Evolutionary conservation across 2,888 invertebrate species (phyloP).

Genomic region (Frankliniella intonsa): DNA sequence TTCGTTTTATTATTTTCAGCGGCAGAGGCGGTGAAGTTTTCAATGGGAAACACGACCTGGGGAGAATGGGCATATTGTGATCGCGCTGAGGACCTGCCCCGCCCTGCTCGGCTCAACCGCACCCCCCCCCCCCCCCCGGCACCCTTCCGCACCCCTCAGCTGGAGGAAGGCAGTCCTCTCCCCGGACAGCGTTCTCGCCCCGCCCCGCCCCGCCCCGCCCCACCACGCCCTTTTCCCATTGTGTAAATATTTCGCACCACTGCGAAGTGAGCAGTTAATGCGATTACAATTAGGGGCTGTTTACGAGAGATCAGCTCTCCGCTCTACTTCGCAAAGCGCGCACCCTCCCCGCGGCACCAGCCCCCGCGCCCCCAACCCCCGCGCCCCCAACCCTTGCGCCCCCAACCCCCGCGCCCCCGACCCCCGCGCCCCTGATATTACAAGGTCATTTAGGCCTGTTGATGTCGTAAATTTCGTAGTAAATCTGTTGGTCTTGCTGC

Average conservation of each 20-base stretch:
- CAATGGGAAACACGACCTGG: too few relatives aligned
- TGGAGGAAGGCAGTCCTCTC: neutral
- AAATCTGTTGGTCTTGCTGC: too few relatives aligned
- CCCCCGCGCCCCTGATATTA: neutral
- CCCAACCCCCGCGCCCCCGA: neutral
- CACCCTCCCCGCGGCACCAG: neutral
- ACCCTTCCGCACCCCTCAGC: too few relatives aligned
- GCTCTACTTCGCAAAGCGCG: neutral
- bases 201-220: neutral
- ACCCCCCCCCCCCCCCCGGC: too few relatives aligned
- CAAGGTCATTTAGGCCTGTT: neutral
- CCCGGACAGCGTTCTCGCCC: neutral
- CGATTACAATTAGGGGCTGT: conserved; percentile 17
- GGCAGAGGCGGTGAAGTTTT: too few relatives aligned
- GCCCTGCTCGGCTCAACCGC: too few relatives aligned
- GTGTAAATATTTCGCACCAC: conserved; percentile 21
- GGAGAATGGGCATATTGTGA: too few relatives aligned
- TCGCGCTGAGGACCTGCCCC: too few relatives aligned
- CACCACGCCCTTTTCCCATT: neutral
- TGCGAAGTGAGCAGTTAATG: conserved; percentile 24
- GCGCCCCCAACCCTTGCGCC: neutral
- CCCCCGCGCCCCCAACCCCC: neutral
- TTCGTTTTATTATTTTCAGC: neutral
- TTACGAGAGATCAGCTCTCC: conserved; percentile 17
- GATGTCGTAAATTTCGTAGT: too few relatives aligned